Evolutionary conservation across 2,113 vertebrate genomes (phyloP).

Genomic region (Orycteropus afer): DNA sequence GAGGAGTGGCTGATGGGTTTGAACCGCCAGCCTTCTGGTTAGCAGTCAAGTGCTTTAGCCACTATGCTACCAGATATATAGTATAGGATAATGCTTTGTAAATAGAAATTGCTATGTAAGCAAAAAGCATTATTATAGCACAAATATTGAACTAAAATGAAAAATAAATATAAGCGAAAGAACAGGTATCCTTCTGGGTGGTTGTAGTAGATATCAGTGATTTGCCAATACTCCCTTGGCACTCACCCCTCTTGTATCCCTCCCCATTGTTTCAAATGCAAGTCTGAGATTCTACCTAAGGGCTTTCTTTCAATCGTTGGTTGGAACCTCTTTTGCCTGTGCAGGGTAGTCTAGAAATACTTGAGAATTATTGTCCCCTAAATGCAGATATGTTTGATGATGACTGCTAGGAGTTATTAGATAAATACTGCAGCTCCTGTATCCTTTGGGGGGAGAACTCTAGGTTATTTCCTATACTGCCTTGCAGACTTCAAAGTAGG

Average conservation of each 20-base stretch:
- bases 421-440: rapidly evolving
- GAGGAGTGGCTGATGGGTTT: no score
- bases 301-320: rapidly evolving
- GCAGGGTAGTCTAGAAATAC: background rate
- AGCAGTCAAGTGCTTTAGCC: no score
- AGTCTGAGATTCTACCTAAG: background rate
- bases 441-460: background rate
- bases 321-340: background rate
- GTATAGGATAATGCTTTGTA: background rate
- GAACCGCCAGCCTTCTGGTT: no score
- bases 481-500: background rate
- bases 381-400: background rate
- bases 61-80: no score
- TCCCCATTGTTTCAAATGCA: background rate
- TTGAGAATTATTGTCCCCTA: background rate
- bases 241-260: rapidly evolving
- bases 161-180: background rate
- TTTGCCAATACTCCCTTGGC: background rate
- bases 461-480: rapidly evolving
- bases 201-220: rapidly evolving
- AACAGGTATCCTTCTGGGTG: background rate
- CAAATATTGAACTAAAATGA: background rate
- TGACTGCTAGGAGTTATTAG: rapidly evolving
- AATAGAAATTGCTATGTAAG: background rate
- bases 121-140: background rate